Evolutionary conservation across 2,113 vertebrate species (phyloP).

Genomic region (Tragelaphus buxtoni): DNA sequence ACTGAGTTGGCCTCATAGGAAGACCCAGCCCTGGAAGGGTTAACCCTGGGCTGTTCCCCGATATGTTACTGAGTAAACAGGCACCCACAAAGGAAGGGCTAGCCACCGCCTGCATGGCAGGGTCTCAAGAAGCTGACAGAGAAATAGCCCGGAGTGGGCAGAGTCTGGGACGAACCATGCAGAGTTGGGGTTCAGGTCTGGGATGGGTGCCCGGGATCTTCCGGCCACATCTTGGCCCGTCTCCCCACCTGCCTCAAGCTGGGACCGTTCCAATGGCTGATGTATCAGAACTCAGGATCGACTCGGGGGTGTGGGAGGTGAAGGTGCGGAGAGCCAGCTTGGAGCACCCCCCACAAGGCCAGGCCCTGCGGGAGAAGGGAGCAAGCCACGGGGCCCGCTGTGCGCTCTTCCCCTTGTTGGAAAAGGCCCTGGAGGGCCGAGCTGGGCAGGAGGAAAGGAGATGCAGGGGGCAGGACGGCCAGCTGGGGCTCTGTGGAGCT

Average conservation of each 20-base stretch:
- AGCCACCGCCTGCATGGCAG: not conserved
- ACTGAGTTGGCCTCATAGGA: not conserved
- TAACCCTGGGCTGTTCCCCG: not conserved
- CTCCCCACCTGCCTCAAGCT: not conserved
- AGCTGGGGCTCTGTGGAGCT: not conserved
- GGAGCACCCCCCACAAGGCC: not conserved
- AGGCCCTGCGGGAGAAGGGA: slow-evolving; percentile 14
- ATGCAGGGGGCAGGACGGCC: slow-evolving; percentile 5
- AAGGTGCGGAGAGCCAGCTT: not conserved
- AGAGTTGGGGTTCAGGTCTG: not conserved
- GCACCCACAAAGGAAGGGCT: not conserved
- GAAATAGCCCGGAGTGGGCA: not conserved
- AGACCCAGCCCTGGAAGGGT: not conserved
- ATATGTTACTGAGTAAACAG: not conserved
- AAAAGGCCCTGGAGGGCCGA: slow-evolving; percentile 22
- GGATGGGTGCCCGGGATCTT: not conserved
- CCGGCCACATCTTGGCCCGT: not conserved
- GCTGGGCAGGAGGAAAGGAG: not conserved
- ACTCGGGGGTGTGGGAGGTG: not conserved
- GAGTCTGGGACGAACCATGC: not conserved
- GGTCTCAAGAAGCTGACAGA: not conserved
- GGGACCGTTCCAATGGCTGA: not conserved
- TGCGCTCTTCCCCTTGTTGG: slow-evolving; percentile 18
- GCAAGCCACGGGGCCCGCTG: not conserved
- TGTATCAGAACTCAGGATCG: not conserved